Evolutionary conservation across 2,888 invertebrate species (phyloP).

Genomic region (Cheilosia scutellata): DNA sequence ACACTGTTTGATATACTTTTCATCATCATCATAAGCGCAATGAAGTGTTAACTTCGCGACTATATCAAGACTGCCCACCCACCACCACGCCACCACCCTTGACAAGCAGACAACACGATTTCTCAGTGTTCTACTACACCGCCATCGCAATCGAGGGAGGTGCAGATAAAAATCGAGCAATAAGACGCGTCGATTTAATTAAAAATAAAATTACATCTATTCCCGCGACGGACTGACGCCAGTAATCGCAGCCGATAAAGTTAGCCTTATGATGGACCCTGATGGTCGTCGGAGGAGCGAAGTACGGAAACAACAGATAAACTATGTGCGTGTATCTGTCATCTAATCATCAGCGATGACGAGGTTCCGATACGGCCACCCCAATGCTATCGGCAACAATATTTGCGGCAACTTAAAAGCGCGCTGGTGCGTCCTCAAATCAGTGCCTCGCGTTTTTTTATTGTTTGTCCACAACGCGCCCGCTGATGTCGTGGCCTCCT

Average conservation of each 20-base stretch:
- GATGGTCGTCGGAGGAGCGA: constrained; percentile 16
- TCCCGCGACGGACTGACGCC: constrained; percentile 63
- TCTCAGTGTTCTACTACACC: constrained; percentile 49
- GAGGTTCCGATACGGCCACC: constrained; percentile 50
- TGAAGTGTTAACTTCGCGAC: constrained; percentile 37
- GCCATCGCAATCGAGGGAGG: constrained; percentile 25
- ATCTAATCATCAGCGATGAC: constrained; percentile 66
- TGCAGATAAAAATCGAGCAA: constrained; percentile 60
- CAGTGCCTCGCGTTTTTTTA: constrained; percentile 47
- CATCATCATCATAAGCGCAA: constrained; percentile 32
- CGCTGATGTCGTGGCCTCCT: constrained; percentile 53
- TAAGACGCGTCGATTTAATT: constrained; percentile 63
- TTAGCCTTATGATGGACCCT: constrained; percentile 50
- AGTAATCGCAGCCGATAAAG: constrained; percentile 42
- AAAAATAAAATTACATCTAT: constrained; percentile 65
- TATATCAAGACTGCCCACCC: constrained; percentile 51
- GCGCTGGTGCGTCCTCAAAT: constrained; percentile 53
- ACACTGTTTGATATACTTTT: constrained; percentile 13
- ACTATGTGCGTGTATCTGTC: constrained; percentile 62
- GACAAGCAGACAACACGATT: constrained; percentile 51
- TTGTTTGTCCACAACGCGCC: constrained; percentile 36
- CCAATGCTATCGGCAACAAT: constrained; percentile 47
- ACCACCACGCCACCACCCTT: constrained; percentile 39
- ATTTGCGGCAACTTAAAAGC: constrained; percentile 61
- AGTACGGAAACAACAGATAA: constrained; percentile 53